Base-by-base conservation (phyloP, 1,140 invertebrate species). In the Drosophila virilis region DNA sequence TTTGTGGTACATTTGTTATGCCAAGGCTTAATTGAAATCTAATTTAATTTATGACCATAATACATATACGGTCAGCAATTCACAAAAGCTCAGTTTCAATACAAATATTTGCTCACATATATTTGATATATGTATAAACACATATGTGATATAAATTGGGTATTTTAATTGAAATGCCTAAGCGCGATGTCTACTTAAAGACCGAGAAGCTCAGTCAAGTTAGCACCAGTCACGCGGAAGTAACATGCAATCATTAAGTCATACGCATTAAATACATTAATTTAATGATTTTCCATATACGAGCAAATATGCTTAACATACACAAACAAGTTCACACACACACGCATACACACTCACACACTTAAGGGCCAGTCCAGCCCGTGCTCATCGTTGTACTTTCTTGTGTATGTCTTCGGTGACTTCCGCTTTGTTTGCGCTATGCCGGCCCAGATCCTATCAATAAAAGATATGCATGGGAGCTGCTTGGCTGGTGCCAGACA, bases 231-330 rank as follows among this genome's bases (percentile, higher is more conserved):
- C 74, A 80, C 50, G 70, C 82, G 78, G 74, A 73, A 86, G 70
- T 86, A 86, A 85, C 62, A 78, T 72, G 77, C 65, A 86, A 86
- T 85, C 85, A 81, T 86, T 60, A 73, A 73, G 78, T 67, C 78
- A 70, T 78, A 77, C 75, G 67, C 75, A 88, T 78, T 85, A 85
- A 85, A 86, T 60, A 81, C 78, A 85, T 73, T 85, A 85, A 85
- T 81, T 78, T 86, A 85, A 88, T 86, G 82, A 85, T 85, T 85
- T 85, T 85, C 62, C 79, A 78, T 81, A 78, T 13, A 60, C 48
- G 50, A 61, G 52, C 48, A 52, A 52, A 70, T 55, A 69, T 70
- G 57, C 37, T 33, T 7, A 46, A 67, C 59, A 43, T 45, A 74
- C 37, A 65, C 50, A 57, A 54, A 67, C 68, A 67, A 5, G 8